Base-by-base conservation (phyloP, 2,113 vertebrate genomes). In the Eulemur rufifrons region DNA sequence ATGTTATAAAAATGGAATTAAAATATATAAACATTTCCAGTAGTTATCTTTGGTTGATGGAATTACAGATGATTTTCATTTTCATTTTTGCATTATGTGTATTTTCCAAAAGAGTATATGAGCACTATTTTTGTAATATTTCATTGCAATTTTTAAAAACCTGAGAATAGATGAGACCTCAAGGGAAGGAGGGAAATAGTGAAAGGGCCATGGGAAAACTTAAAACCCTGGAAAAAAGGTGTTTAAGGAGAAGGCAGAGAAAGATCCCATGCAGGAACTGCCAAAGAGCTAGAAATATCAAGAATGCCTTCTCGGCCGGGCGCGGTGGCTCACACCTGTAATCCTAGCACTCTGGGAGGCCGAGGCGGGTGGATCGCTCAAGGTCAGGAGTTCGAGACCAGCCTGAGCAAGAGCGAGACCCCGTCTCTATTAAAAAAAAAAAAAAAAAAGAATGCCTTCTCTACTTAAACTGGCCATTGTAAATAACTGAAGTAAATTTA, bases 31-130 rank as follows among this genome's bases (percentile, higher is more conserved):
- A 50, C 37, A 54, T 42, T 27, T n/a, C 6, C 20, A 52, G 29
- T 87, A 27, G 37, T 71, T 91, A 66, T 66, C 39, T 66, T n/a
- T 59, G 54, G 63, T 69, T 85, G 56, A 20, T 66, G 47, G 52
- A 32, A 86, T 74, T 90, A 89, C 10, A 89, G 68, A 52, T 64
- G 23, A 64, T 64, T 64, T 64, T 37, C 47, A 82, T 42, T 82
- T 87, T 87, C 68, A 87, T 76, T 34, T 76, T 66, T 94, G 59
- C 45, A 63, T 45, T 69, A 84, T 42, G 4, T 68, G 15, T 68
- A 84, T 63, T 86, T 96, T 94, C 81, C 91, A 86, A 90, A 85
- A 71, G 54, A 85, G 34, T 69, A 89, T 73, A 86, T 85, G 63
- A 69, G 54, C 3, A 64, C 64, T 90, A 66, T 86, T 94, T 85